Percentiles rank a stretch among this genome's conserved stretches.
phyloP scores from a whole-genome alignment of 92 coral and sea anemone species.

The Phenganax stokvisi region DNA sequence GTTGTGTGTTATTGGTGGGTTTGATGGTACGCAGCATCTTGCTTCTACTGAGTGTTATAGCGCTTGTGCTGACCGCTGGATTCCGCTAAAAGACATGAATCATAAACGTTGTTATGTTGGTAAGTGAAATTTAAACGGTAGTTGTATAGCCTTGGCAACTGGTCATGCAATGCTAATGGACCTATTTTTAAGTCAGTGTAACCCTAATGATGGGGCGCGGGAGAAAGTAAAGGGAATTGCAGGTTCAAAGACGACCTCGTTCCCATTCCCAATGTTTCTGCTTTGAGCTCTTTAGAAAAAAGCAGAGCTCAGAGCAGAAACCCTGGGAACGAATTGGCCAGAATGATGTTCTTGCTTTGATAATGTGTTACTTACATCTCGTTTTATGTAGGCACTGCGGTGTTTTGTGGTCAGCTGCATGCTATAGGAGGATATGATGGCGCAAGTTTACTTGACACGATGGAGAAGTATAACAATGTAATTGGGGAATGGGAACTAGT shows the following conservation, averaged over 20 bases:
- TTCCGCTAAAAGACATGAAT: conserved; percentile 63
- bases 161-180: too few relatives aligned
- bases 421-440: conserved; percentile 98
- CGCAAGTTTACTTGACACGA: conserved; percentile 59
- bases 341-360: not conserved
- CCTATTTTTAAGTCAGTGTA: too few relatives aligned
- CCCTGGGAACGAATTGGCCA: not conserved
- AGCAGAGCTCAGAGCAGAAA: not conserved
- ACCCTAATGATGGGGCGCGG: too few relatives aligned
- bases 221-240: too few relatives aligned
- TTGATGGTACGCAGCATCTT: conserved; percentile 90
- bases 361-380: not conserved
- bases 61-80: conserved; percentile 88
- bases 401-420: conserved; percentile 71
- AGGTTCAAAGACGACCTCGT: too few relatives aligned
- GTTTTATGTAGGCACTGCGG: conserved; percentile 47
- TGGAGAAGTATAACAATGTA: conserved; percentile 67
- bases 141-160: too few relatives aligned
- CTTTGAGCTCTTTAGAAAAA: too few relatives aligned
- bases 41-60: conserved; percentile 90
- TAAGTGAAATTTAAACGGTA: not conserved
- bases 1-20: conserved; percentile 87
- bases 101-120: conserved; percentile 94
- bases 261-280: too few relatives aligned
- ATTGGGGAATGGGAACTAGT: conserved; percentile 66